Evolutionary conservation across 1,140 invertebrate species (phyloP).

Genomic region (Hyles euphorbiae): DNA sequence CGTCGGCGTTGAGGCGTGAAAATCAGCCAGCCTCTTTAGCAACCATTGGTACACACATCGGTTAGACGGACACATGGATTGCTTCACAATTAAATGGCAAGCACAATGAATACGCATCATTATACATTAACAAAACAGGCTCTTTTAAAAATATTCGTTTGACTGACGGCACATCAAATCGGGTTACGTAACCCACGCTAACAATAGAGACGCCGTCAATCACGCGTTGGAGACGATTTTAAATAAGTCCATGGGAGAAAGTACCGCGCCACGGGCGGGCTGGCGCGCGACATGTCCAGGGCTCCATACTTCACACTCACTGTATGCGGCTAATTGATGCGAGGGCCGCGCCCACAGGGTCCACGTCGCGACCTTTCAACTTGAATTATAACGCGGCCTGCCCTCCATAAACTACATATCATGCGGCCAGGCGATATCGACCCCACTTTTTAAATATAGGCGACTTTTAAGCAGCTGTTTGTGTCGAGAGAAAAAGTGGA

Average conservation of each 20-base stretch:
- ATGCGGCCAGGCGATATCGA: slow-evolving; percentile 21
- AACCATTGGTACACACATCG: slow-evolving; percentile 24
- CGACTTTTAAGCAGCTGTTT: slow-evolving; percentile 1
- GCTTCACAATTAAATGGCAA: slow-evolving; percentile 68
- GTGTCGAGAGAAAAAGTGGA: slow-evolving; percentile 10
- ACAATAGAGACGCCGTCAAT: slow-evolving; percentile 61
- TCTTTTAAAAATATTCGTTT: slow-evolving; percentile 55
- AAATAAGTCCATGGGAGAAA: slow-evolving; percentile 70
- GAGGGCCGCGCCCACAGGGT: slow-evolving; percentile 34
- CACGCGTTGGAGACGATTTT: slow-evolving; percentile 66
- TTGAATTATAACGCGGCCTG: slow-evolving; percentile 12
- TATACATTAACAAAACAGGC: slow-evolving; percentile 62
- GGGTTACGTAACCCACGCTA: slow-evolving; percentile 56
- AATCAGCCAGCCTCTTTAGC: slow-evolving; percentile 26
- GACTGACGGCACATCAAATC: slow-evolving; percentile 64
- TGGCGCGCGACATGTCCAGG: slow-evolving; percentile 24
- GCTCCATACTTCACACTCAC: slow-evolving; percentile 22
- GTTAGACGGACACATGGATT: slow-evolving; percentile 55
- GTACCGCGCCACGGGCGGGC: slow-evolving; percentile 43
- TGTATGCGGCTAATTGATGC: slow-evolving; percentile 41
- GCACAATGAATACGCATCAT: slow-evolving; percentile 60
- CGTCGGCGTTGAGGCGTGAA: slow-evolving; percentile 19
- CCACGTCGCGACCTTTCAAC: slow-evolving; percentile 23
- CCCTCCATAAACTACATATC: neutral
- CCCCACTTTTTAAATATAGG: slow-evolving; percentile 20